Evolutionary conservation across 1,140 invertebrate genomes (phyloP).

Genomic region (Odontomachus brunneus): DNA sequence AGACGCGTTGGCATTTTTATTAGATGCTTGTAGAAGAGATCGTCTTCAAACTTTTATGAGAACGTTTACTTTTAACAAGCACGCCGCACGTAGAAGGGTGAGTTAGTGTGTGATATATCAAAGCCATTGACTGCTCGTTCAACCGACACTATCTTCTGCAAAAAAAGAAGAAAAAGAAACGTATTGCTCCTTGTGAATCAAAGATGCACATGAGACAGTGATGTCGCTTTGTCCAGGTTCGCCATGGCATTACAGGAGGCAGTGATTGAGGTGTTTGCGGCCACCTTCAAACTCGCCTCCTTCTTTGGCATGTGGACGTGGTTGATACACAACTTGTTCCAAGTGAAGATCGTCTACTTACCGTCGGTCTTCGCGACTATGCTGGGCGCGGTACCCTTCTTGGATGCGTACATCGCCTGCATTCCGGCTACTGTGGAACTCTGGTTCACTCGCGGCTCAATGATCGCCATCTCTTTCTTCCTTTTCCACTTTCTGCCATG

Average conservation of each 20-base stretch:
- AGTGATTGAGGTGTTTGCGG: conserved; percentile 94
- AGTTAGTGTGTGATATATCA: conserved; percentile 42
- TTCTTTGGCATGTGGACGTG: conserved; percentile 99
- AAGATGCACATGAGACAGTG: conserved; percentile 12
- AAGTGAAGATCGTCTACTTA: conserved; percentile 97
- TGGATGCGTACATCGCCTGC: conserved; percentile 97
- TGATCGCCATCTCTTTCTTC: conserved; percentile 92
- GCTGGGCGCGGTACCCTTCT: conserved; percentile 96
- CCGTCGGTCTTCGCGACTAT: conserved; percentile 97
- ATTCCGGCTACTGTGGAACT: conserved; percentile 97
- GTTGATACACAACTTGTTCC: conserved; percentile 98
- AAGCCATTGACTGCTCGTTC: background rate
- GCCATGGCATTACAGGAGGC: conserved; percentile 92
- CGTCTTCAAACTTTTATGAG: conserved; percentile 10
- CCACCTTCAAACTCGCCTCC: conserved; percentile 97
- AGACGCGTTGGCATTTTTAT: background rate
- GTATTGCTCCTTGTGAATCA: background rate
- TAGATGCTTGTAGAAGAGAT: background rate
- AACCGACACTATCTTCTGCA: conserved; percentile 7
- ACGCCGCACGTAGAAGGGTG: conserved; percentile 73
- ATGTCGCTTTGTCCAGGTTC: conserved; percentile 84
- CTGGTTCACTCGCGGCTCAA: conserved; percentile 93
- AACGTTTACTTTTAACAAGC: conserved; percentile 66
- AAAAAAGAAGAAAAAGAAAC: conserved; percentile 11
- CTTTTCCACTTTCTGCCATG: conserved; percentile 95